Base-by-base conservation (phyloP, 2,888 invertebrate genomes). In the Folsomia candida region DNA sequence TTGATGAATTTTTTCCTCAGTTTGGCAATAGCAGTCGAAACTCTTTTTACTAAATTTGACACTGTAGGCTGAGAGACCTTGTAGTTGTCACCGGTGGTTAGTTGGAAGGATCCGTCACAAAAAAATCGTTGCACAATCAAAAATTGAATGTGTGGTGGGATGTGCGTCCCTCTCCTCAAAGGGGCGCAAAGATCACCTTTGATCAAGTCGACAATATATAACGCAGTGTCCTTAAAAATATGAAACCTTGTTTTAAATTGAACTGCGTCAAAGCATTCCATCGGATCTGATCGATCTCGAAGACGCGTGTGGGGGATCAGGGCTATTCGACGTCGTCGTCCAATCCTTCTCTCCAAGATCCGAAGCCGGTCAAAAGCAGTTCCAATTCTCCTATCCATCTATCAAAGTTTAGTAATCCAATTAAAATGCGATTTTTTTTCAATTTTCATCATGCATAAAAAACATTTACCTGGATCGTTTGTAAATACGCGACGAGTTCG, bases 61-160 rank as follows among this genome's bases (percentile, higher is more conserved):
- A 72, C 67, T 1, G 71, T 67, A 1, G 71, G 22, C 25, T 73
- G 73, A 22, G 26, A 54, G 1, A 73, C n/a, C 1, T 51, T 22
- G 14, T 58, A 22, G 1, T 67, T 14, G 26, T 76, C 73, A 0
- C 61, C 67, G 20, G 66, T 29, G 0, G 65, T 61, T 18, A 67
- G 18, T 68, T 76, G 76, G 29, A 73, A 71, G 1, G 61, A 60
- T 14, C 73, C 70, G 0, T 72, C 67, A 1, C 60, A 70, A 29
- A 63, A 75, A 47, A 67, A 73, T 1, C 69, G 29, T 0, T 67
- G 18, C 3, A 54, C 69, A 0, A 58, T 61, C 2, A 69, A 26
- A 11, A 75, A 28, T 29, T 75, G 72, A 2, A 71, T 1, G 2
- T 51, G 3, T 9, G 68, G 65, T 2, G 71, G 65, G 25, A 71